These are phyloP conservation scores for Ichneumoninae sp. DNA, from an alignment of 2,888 invertebrate species.

Conservation along the genomic window DNA sequence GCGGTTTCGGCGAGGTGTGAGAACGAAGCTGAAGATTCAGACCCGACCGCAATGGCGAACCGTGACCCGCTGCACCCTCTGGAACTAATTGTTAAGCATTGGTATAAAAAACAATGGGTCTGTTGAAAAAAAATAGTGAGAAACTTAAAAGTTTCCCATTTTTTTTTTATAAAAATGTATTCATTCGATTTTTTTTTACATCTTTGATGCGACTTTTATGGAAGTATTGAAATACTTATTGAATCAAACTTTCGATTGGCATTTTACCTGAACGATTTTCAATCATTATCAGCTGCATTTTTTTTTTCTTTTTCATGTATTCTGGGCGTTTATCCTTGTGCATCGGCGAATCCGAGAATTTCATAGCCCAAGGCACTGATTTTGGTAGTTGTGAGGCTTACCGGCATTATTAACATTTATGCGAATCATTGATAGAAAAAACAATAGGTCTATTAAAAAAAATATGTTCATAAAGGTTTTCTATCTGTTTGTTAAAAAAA, in stretches of 20 bases:
- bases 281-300: too few species aligned
- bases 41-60: slow-evolving; percentile 89
- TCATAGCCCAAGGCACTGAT: not conserved
- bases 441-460: too few species aligned
- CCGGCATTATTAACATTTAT: slow-evolving; percentile 76
- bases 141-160: too few species aligned
- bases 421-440: not conserved
- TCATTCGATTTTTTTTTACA: too few species aligned
- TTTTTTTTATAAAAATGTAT: not conserved
- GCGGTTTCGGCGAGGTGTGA: slow-evolving; percentile 82
- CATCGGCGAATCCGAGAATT: too few species aligned
- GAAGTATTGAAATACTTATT: not conserved
- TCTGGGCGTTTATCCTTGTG: too few species aligned
- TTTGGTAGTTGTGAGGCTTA: slow-evolving; percentile 43
- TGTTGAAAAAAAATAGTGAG: too few species aligned
- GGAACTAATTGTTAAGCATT: slow-evolving; percentile 70
- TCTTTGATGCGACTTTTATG: not conserved
- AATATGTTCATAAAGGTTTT: too few species aligned
- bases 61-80: slow-evolving; percentile 86
- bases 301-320: too few species aligned
- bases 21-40: slow-evolving; percentile 82
- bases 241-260: not conserved
- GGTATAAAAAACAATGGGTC: not conserved
- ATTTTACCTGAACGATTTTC: not conserved
- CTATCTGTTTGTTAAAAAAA: too few species aligned